These are phyloP conservation scores for Tetrapedia diversipes DNA, from an alignment of 2,888 invertebrate species.

Conservation along the genomic window DNA sequence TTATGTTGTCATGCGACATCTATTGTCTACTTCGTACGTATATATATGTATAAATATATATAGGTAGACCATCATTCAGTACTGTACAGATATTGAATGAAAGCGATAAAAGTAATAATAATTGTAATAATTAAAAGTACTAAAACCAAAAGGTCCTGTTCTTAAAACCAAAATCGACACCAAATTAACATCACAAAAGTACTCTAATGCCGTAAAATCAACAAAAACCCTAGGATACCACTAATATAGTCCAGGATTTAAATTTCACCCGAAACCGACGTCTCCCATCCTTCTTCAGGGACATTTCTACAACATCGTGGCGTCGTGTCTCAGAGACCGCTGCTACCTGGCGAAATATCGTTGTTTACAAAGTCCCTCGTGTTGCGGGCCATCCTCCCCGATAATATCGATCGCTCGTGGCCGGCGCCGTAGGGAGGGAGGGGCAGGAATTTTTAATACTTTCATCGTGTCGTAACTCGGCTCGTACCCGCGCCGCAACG, in stretches of 20 bases:
- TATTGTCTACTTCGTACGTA: no score
- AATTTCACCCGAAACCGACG: not conserved
- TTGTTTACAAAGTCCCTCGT: constrained; percentile 48
- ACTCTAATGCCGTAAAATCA: not conserved
- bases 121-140: no score
- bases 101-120: no score
- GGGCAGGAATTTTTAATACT: constrained; percentile 51
- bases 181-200: no score
- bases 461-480: constrained; percentile 43
- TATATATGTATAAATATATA: no score
- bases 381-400: constrained; percentile 34
- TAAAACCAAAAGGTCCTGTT: no score
- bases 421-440: not conserved
- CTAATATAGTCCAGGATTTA: not conserved
- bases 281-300: not conserved
- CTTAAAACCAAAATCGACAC: no score
- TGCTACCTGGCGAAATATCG: constrained; percentile 29
- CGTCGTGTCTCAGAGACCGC: not conserved
- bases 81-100: no score
- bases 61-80: no score
- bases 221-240: not conserved
- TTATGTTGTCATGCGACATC: no score
- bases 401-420: constrained; percentile 46
- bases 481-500: no score
- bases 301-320: not conserved